phyloP scores from a whole-genome alignment of 2,113 vertebrate genomes.

The Rhynchomys soricoides region DNA sequence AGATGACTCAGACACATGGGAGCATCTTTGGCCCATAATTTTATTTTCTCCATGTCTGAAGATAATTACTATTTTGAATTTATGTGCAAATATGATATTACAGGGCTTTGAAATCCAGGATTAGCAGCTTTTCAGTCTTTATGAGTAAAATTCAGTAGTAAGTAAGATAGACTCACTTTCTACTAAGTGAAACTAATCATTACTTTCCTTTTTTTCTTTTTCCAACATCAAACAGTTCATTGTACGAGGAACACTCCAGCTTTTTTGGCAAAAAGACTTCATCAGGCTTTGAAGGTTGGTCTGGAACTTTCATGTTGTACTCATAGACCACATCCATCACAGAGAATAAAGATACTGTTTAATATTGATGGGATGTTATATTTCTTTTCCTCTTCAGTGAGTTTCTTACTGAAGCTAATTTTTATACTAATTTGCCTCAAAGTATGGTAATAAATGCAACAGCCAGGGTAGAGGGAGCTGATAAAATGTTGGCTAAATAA shows the following conservation, averaged over 20 bases:
- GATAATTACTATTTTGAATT: constrained; percentile 38
- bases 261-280: constrained; percentile 91
- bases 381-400: background rate
- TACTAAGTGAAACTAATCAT: constrained; percentile 24
- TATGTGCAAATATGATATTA: background rate
- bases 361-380: background rate
- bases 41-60: constrained; percentile 52
- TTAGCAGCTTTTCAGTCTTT: constrained; percentile 19
- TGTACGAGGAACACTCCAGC: constrained; percentile 89
- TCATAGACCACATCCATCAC: background rate
- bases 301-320: background rate
- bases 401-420: constrained; percentile 16
- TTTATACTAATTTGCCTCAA: background rate
- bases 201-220: constrained; percentile 58
- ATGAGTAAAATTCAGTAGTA: constrained; percentile 15
- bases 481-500: background rate
- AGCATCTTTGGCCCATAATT: constrained; percentile 56
- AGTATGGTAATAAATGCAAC: background rate
- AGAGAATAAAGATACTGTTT: constrained; percentile 26
- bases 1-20: constrained; percentile 62
- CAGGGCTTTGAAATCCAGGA: constrained; percentile 38
- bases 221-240: constrained; percentile 85
- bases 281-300: constrained; percentile 90
- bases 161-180: constrained; percentile 16
- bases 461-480: background rate